These are phyloP conservation scores for Luffia ferchaultella DNA, from an alignment of 2,888 invertebrate genomes.

Conservation along the genomic window DNA sequence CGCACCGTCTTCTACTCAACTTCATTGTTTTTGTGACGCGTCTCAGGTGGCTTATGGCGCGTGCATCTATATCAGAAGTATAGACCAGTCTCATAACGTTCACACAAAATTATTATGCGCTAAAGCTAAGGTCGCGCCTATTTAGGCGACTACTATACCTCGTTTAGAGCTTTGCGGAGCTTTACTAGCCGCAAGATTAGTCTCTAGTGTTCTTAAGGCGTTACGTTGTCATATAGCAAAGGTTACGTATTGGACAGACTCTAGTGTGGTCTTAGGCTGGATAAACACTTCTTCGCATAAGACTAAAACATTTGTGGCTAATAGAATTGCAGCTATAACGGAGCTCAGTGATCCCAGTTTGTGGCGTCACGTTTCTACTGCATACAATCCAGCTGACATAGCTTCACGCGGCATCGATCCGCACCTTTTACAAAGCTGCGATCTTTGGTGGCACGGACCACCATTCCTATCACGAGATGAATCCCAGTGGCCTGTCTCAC, in stretches of 20 bases:
- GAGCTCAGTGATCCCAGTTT: background rate
- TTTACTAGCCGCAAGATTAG: background rate
- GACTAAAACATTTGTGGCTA: background rate
- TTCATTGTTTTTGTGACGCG: background rate
- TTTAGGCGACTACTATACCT: background rate
- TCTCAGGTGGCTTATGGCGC: background rate
- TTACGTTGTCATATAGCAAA: background rate
- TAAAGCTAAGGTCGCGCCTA: background rate
- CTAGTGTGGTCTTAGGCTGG: background rate
- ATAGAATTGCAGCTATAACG: background rate
- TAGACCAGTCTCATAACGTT: background rate
- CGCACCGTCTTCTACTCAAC: background rate
- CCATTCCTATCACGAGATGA: too few relatives aligned
- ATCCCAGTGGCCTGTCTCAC: too few relatives aligned
- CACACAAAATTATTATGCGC: background rate
- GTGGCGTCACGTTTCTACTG: constrained; percentile 11
- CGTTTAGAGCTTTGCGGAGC: background rate
- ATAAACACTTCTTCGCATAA: background rate
- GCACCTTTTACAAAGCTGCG: too few relatives aligned
- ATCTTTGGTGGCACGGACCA: too few relatives aligned
- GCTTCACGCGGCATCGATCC: constrained; percentile 12
- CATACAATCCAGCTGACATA: constrained; percentile 14
- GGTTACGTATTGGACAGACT: background rate
- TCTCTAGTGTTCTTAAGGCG: background rate
- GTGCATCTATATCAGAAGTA: background rate